Conservation (phyloP, 1,140 invertebrate species). For the Plectrocnemia conspersa region DNA sequence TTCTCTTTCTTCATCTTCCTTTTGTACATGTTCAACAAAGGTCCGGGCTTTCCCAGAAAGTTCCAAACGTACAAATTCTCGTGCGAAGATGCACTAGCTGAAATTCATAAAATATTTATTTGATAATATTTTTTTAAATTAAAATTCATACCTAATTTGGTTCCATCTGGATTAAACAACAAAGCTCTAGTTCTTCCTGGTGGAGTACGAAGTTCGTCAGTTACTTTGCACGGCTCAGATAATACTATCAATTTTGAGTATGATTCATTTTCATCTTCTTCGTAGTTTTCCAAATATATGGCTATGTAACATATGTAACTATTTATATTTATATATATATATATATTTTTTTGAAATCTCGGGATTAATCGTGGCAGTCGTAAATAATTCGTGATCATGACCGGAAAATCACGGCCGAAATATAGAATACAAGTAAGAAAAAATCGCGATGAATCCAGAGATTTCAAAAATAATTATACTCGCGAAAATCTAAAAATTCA, state of each 20-base stretch:
- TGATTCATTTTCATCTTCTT: slow-evolving; percentile 6
- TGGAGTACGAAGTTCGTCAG: slow-evolving; percentile 20
- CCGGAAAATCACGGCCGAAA: too few species aligned
- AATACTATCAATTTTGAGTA: slow-evolving; percentile 25
- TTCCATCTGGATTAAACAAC: slow-evolving; percentile 30
- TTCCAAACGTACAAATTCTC: slow-evolving; percentile 31
- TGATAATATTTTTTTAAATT: neutral
- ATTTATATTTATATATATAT: too few species aligned
- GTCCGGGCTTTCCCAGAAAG: slow-evolving; percentile 25
- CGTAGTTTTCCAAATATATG: neutral
- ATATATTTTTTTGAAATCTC: neutral
- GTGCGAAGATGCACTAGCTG: slow-evolving; percentile 28
- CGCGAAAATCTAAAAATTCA: too few species aligned
- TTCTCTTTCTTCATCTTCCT: slow-evolving; percentile 28
- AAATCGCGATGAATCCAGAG: too few species aligned
- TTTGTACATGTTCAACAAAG: slow-evolving; percentile 29
- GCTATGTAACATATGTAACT: neutral
- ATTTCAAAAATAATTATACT: too few species aligned
- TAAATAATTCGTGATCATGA: too few species aligned
- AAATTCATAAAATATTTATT: slow-evolving; percentile 1
- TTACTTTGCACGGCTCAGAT: slow-evolving; percentile 8
- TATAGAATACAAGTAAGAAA: too few species aligned
- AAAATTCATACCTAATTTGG: slow-evolving; percentile 27
- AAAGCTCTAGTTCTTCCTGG: slow-evolving; percentile 20
- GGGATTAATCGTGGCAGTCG: too few species aligned